Percentiles rank a stretch among this genome's conserved stretches.
phyloP scores from a whole-genome alignment of 1,140 invertebrate species.

The Contarinia nasturtii region DNA sequence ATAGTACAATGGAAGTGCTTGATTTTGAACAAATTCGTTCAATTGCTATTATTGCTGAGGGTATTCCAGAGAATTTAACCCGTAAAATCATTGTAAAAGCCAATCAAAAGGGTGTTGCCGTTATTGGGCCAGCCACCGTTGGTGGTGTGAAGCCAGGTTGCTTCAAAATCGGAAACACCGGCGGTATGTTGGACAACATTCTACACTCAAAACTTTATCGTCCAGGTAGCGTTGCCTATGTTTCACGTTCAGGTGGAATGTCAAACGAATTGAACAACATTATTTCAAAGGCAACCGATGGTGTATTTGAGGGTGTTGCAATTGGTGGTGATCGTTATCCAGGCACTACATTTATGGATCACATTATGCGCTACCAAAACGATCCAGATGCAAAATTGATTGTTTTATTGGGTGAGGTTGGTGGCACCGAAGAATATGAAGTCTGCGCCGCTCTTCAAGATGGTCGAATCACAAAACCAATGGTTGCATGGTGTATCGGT shows the following conservation, averaged over 20 bases:
- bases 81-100: conserved; percentile 82
- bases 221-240: conserved; percentile 93
- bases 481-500: conserved; percentile 97
- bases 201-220: conserved; percentile 92
- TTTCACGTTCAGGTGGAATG: conserved; percentile 97
- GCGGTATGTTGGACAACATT: conserved; percentile 99
- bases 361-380: conserved; percentile 68
- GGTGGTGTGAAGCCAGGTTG: conserved; percentile 97
- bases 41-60: conserved; percentile 98
- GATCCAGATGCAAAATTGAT: conserved; percentile 81
- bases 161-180: conserved; percentile 99
- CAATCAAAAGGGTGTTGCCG: conserved; percentile 55
- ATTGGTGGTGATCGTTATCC: conserved; percentile 99
- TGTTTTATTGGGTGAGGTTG: conserved; percentile 91
- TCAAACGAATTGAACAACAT: conserved; percentile 99
- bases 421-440: conserved; percentile 98
- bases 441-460: conserved; percentile 76
- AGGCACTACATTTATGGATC: conserved; percentile 96
- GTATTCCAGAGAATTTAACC: conserved; percentile 96
- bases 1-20: conserved; percentile 81
- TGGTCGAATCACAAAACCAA: conserved; percentile 74
- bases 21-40: conserved; percentile 85
- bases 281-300: conserved; percentile 89
- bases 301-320: conserved; percentile 94
- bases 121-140: conserved; percentile 95